Base-by-base conservation (phyloP, 2,797 vertebrate genomes). In the Pantherophis vulpinus region DNA sequence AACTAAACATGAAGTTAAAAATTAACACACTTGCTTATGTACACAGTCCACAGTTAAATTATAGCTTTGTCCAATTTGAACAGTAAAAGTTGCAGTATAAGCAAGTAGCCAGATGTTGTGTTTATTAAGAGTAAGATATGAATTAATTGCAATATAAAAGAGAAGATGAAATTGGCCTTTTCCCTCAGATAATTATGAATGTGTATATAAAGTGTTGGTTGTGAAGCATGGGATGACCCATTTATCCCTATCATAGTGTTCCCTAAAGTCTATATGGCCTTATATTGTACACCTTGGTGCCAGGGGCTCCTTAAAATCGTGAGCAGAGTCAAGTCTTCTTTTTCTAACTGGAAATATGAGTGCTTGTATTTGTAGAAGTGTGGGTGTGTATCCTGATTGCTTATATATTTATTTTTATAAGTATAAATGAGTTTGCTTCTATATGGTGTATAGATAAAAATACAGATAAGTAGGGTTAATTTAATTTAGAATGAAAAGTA, bases 1-100 rank as follows among this genome's bases (percentile, higher is more conserved):
- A 93, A 79, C 70, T 92, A 29, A 95, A 93, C 56, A 92, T 0
- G 1, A 93, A 94, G 95, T 95, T 94, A 93, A 95, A 93, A 93
- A 95, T 16, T 88, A 94, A 92, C 90, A 88, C 61, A 27, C 59
- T 90, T 86, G 18, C 60, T 79, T 94, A 27, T 93, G 93, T 91
- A 86, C 47, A 7, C 59, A 91, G 91, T 1, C 13, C 47, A 7
- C 63, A 91, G 92, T 1, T 16, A 32, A 88, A 47, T 91, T 0
- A n/a, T 5, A 86, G 61, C 55, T 94, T 42, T 12, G 2, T 79
- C 59, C 25, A 20, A 20, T 89, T 88, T 59, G 16, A 87, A 95
- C 55, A 4, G 0, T 1, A 90, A 16, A 60, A 54, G 91, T 88
- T 90, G 37, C 88, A 79, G 5, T 61, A 23, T 60, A 20, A 86